These are phyloP conservation scores for Hippocampus abdominalis DNA, from an alignment of 2,113 vertebrate genomes.

Conservation along the genomic window DNA sequence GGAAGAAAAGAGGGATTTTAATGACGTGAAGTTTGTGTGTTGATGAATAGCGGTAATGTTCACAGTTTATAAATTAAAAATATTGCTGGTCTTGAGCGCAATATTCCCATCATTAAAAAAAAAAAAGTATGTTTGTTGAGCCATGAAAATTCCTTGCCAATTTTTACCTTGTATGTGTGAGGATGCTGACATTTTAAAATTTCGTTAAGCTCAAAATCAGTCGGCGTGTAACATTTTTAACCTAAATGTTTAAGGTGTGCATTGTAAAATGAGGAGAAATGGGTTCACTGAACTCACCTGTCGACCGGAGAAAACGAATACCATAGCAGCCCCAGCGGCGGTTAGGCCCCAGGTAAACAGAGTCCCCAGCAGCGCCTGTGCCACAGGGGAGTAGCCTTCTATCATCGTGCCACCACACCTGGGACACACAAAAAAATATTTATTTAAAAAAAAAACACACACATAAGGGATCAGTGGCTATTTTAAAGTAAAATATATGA, in stretches of 20 bases:
- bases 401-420: constrained; percentile 79
- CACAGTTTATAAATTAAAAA: background rate
- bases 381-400: constrained; percentile 76
- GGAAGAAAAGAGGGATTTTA: constrained; percentile 21
- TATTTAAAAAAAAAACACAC: too few species aligned
- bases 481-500: background rate
- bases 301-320: constrained; percentile 86
- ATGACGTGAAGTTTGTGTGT: constrained; percentile 10
- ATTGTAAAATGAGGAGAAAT: background rate
- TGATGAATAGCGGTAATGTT: constrained; percentile 4
- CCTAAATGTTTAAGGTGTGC: background rate
- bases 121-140: too few species aligned
- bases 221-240: background rate
- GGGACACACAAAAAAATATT: constrained; percentile 3
- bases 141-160: too few species aligned
- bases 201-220: background rate
- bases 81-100: background rate
- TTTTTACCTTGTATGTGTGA: background rate
- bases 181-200: too few species aligned
- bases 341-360: constrained; percentile 92
- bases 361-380: constrained; percentile 87
- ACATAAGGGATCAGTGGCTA: background rate
- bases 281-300: constrained; percentile 71
- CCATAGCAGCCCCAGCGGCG: constrained; percentile 84
- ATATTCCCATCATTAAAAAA: too few species aligned